These are phyloP conservation scores for Drosophila carrolli DNA, from an alignment of 1,140 invertebrate genomes.

Conservation along the genomic window DNA sequence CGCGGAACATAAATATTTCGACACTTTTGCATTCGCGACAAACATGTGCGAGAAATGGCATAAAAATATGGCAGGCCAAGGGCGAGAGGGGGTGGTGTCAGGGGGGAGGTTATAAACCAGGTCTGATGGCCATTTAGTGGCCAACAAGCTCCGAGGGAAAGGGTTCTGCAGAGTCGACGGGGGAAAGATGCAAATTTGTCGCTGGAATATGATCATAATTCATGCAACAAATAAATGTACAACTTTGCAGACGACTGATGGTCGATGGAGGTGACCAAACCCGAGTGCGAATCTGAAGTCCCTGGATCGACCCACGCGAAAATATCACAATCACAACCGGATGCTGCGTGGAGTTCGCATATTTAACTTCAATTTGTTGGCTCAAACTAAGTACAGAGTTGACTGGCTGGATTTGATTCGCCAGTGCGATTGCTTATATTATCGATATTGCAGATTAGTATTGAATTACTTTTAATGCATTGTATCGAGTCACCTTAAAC, in stretches of 20 bases:
- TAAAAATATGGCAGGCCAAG: slow-evolving; percentile 76
- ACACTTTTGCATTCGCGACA: slow-evolving; percentile 78
- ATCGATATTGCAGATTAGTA: background rate
- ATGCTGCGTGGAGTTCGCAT: slow-evolving; percentile 29
- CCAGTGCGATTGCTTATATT: background rate
- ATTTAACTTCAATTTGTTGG: slow-evolving; percentile 44
- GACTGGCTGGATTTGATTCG: slow-evolving; percentile 22
- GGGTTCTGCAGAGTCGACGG: background rate
- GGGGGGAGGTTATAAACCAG: slow-evolving; percentile 13
- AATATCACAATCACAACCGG: slow-evolving; percentile 33
- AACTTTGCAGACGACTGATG: slow-evolving; percentile 34
- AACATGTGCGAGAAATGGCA: slow-evolving; percentile 76
- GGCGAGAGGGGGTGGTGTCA: background rate
- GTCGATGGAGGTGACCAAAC: slow-evolving; percentile 18
- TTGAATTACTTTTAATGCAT: too few relatives aligned
- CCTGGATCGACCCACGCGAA: slow-evolving; percentile 48
- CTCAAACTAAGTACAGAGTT: slow-evolving; percentile 7
- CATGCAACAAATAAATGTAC: slow-evolving; percentile 80
- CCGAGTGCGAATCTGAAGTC: slow-evolving; percentile 5
- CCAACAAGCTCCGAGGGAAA: slow-evolving; percentile 1
- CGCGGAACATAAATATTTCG: slow-evolving; percentile 80
- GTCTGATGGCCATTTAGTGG: slow-evolving; percentile 64
- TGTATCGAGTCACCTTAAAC: too few relatives aligned
- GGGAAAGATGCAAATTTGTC: slow-evolving; percentile 64
- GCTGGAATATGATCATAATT: slow-evolving; percentile 77